Evolutionary conservation across 92 coral and sea anemone genomes (phyloP).

Genomic region (Epizoanthus ramosus): DNA sequence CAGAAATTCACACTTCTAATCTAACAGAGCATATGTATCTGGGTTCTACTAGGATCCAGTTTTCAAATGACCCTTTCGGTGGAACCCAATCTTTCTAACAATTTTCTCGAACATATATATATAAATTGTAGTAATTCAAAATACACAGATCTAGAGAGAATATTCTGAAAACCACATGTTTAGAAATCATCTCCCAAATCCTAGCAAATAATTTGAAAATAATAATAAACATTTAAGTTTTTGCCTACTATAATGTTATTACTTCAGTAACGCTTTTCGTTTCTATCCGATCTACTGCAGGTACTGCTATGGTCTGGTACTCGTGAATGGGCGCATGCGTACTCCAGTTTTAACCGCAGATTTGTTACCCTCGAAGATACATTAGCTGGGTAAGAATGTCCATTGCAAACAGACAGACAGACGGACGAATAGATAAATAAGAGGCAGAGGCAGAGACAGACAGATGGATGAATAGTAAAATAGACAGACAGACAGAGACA

Average conservation of each 20-base stretch:
- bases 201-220: too few relatives aligned
- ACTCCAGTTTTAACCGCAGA: slow-evolving; percentile 76
- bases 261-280: neutral
- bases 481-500: too few relatives aligned
- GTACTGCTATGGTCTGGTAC: slow-evolving; percentile 99
- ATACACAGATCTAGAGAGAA: too few relatives aligned
- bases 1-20: too few relatives aligned
- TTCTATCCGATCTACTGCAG: slow-evolving; percentile 40
- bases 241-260: neutral
- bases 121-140: too few relatives aligned
- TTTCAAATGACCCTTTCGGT: too few relatives aligned
- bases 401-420: neutral
- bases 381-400: slow-evolving; percentile 78
- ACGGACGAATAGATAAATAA: neutral
- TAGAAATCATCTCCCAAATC: neutral
- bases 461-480: too few relatives aligned
- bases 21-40: too few relatives aligned
- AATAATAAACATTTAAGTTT: neutral
- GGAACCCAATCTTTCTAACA: too few relatives aligned
- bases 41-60: too few relatives aligned
- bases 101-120: too few relatives aligned
- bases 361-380: slow-evolving; percentile 93
- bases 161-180: neutral
- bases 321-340: slow-evolving; percentile 85
- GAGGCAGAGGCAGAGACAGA: neutral